Evolutionary conservation across 2,888 invertebrate genomes (phyloP).

Genomic region (Ectemnius lituratus): DNA sequence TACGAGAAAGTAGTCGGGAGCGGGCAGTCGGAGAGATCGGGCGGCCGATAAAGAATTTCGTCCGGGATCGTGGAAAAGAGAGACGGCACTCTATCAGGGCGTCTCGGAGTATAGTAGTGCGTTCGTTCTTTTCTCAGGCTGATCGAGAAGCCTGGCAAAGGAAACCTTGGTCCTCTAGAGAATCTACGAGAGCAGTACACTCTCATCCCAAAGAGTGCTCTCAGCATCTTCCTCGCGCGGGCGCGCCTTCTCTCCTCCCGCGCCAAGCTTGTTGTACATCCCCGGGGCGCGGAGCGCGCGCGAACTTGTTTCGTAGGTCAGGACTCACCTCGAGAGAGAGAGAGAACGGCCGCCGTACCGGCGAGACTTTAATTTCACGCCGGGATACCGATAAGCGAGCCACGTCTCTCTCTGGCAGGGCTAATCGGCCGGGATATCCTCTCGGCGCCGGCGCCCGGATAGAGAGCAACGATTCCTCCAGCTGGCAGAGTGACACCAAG

Average conservation of each 20-base stretch:
- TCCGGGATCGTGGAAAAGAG: conserved; percentile 31
- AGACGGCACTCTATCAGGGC: conserved; percentile 3
- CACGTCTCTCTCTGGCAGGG: no score
- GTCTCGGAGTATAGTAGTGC: neutral
- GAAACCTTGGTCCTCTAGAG: neutral
- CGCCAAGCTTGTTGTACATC: no score
- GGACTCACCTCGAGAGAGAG: neutral
- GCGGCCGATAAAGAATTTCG: conserved; percentile 49
- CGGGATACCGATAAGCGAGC: no score
- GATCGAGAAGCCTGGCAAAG: neutral
- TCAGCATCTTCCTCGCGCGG: no score
- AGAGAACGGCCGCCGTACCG: conserved; percentile 12
- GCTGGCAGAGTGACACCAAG: conserved; percentile 5
- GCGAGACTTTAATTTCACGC: conserved; percentile 11
- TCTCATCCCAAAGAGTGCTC: neutral
- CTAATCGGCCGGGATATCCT: no score
- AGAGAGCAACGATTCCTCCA: no score
- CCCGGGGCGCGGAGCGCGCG: no score
- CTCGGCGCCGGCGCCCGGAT: no score
- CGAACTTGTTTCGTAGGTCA: conserved; percentile 1
- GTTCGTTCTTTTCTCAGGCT: neutral
- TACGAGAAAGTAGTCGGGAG: conserved; percentile 55
- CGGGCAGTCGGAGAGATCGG: conserved; percentile 51
- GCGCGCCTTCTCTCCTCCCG: no score
- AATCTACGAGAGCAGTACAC: neutral